A percentile compares a stretch with the other conserved stretches of the same genome.
Conservation (phyloP, 1,140 invertebrate species). For the Octopus sinensis region DNA sequence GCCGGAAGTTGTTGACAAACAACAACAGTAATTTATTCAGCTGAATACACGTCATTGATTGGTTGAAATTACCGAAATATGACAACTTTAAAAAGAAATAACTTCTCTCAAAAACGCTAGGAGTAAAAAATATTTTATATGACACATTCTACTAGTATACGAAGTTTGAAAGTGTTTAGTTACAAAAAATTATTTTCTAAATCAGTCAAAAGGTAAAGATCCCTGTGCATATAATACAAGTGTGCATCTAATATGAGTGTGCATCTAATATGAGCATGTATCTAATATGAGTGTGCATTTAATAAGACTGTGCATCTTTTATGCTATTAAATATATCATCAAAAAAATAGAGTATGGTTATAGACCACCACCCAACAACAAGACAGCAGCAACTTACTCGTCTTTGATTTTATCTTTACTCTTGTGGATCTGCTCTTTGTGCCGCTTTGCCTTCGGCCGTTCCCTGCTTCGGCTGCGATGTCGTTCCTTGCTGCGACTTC, state of each 20-base stretch:
- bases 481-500: conserved; percentile 40
- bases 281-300: neutral
- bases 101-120: no score
- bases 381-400: conserved; percentile 19
- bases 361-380: neutral
- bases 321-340: neutral
- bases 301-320: neutral
- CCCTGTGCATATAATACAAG: neutral
- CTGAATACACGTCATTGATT: no score
- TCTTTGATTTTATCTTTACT: conserved; percentile 32
- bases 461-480: conserved; percentile 27
- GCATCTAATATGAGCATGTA: neutral
- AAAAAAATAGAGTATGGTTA: neutral
- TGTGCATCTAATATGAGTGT: neutral
- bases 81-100: no score
- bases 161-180: no score
- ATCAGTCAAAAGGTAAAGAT: neutral
- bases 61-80: no score
- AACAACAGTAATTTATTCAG: no score
- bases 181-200: no score
- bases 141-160: no score
- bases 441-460: conserved; percentile 28
- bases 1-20: no score
- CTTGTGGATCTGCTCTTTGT: conserved; percentile 17
- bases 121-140: no score